Base-by-base conservation (phyloP, 2,888 invertebrate species). In the Eulithis prunata region DNA sequence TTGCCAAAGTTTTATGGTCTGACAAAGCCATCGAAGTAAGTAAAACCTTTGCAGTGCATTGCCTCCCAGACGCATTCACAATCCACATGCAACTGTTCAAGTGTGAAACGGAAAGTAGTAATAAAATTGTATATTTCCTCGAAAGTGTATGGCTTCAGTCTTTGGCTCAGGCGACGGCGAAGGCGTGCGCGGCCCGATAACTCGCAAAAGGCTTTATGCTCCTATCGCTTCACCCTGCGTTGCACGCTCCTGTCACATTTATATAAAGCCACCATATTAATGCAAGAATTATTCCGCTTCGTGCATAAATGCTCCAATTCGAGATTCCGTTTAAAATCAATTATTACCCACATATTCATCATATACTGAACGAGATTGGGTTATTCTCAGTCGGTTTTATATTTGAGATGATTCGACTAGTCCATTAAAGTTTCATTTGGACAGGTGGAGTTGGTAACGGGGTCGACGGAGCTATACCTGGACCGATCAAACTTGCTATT, bases 401-500 rank as follows among this genome's bases (percentile, higher is more conserved):
- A 89, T 90, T 90, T 90, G 85, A 89, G 89, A 84, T 84, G 86
- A 86, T 85, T 83, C 79, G 80, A 84, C 79, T 82, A 78, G 73
- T 88, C 84, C 88, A 91, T 92, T 93, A 91, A 89, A 82, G 79
- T 87, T 89, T 86, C 87, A 91, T 79, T 78, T 74, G 78, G 80
- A 75, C 86, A 88, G 87, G 85, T 84, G 83, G 85, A 80, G 80
- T 73, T 66, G 75, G 76, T 80, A 87, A 85, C 85, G 83, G 80
- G 90, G 88, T 87, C 87, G 85, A 78, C 80, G 85, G 78, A 80
- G 84, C 81, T 92, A 91, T 87, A 90, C 85, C 88, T 80, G 87
- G 89, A 73, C 4, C 87, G 87, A 89, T 92, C 89, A 90, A 90
- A 90, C 83, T 75, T 73, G 81, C 90, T 91, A 91, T 91, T 91